These are phyloP conservation scores for Crossaster papposus DNA, from an alignment of 53 echinoderm and acorn worm species.

Conservation along the genomic window DNA sequence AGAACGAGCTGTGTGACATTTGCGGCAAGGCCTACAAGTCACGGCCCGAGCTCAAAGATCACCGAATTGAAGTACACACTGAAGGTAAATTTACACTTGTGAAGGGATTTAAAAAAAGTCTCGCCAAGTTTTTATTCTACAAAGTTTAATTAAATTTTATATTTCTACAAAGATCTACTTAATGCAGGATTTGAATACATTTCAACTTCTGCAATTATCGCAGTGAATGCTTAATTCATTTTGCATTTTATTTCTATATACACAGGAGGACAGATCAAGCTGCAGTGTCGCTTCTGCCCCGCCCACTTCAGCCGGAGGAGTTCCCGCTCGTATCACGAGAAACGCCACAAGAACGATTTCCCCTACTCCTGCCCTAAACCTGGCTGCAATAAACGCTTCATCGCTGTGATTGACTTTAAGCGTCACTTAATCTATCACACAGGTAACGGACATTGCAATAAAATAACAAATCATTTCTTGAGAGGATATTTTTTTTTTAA, in stretches of 20 bases:
- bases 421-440: constrained; percentile 96
- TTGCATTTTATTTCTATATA: neutral
- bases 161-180: too few relatives aligned
- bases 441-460: constrained; percentile 52
- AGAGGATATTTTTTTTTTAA: too few relatives aligned
- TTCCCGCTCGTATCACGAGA: constrained; percentile 95
- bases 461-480: too few relatives aligned
- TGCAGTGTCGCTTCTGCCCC: constrained; percentile 91
- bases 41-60: constrained; percentile 92
- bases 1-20: constrained; percentile 96
- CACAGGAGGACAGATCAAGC: constrained; percentile 85
- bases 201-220: neutral
- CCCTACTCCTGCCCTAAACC: constrained; percentile 97
- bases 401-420: constrained; percentile 98
- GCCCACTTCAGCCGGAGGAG: constrained; percentile 90
- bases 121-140: too few relatives aligned
- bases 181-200: too few relatives aligned
- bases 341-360: constrained; percentile 86
- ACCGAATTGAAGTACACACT: constrained; percentile 87
- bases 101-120: neutral
- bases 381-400: constrained; percentile 95
- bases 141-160: too few relatives aligned
- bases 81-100: constrained; percentile 65
- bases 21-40: constrained; percentile 97
- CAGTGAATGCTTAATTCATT: too few relatives aligned